These are phyloP conservation scores for Neodon shergylaensis DNA, from an alignment of 2,113 vertebrate species.

Conservation along the genomic window DNA sequence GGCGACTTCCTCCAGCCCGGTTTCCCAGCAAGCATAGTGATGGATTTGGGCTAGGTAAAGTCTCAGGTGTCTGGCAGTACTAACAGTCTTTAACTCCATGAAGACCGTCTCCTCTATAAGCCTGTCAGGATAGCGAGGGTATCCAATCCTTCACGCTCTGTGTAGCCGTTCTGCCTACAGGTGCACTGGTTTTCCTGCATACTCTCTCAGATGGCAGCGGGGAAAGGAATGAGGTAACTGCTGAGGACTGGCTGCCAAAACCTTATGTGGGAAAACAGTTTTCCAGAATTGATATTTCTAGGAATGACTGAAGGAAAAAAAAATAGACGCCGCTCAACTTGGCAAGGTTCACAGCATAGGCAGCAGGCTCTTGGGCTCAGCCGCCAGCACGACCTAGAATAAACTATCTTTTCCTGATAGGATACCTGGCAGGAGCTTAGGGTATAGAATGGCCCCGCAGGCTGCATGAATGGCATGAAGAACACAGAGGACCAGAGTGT, in stretches of 20 bases:
- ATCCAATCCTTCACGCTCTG: conserved; percentile 32
- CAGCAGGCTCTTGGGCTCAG: conserved; percentile 67
- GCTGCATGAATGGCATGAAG: not conserved
- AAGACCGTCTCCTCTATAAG: not conserved
- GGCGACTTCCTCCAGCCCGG: not conserved
- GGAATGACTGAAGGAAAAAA: conserved; percentile 77
- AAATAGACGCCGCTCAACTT: conserved; percentile 70
- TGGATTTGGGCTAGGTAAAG: not conserved
- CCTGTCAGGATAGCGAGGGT: not conserved
- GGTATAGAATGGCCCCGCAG: not conserved
- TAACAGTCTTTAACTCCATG: not conserved
- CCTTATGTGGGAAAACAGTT: conserved; percentile 78
- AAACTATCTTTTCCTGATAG: conserved; percentile 72
- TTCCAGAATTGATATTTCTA: conserved; percentile 82
- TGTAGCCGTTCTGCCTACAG: conserved; percentile 47
- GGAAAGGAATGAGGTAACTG: conserved; percentile 77
- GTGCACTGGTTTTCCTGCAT: conserved; percentile 63
- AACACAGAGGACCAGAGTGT: not conserved
- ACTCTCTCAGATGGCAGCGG: conserved; percentile 71
- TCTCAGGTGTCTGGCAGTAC: conserved; percentile 19
- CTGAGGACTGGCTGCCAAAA: conserved; percentile 74
- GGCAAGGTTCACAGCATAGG: conserved; percentile 72
- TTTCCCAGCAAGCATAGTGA: conserved; percentile 17
- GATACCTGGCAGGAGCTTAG: conserved; percentile 53
- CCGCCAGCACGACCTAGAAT: conserved; percentile 74